Percentiles rank a stretch among this genome's conserved stretches.
Conservation (phyloP, 2,113 vertebrate genomes). For the Mormoops blainvillei region DNA sequence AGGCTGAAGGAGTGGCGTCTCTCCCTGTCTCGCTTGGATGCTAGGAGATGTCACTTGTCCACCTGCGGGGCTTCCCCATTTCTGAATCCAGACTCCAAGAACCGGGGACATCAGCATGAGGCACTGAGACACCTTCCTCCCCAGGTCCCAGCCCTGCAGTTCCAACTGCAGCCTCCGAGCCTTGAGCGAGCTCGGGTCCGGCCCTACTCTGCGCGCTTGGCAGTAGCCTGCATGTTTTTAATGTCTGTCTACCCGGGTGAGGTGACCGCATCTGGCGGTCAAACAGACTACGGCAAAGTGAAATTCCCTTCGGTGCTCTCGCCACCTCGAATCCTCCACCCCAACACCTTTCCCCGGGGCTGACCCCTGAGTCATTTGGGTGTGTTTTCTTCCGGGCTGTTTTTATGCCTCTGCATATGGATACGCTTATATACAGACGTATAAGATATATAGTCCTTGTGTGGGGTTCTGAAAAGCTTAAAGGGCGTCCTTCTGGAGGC, state of each 20-base stretch:
- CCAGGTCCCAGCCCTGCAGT: neutral
- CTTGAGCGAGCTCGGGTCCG: rapidly evolving
- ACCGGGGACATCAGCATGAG: neutral
- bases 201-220: neutral
- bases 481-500: neutral
- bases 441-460: neutral
- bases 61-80: neutral
- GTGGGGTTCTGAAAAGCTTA: neutral
- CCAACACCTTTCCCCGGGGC: neutral
- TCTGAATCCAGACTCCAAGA: neutral
- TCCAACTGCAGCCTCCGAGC: rapidly evolving
- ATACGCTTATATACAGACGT: neutral
- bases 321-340: neutral
- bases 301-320: neutral
- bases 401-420: neutral
- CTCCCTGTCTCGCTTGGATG: neutral
- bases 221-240: neutral
- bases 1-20: neutral
- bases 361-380: neutral
- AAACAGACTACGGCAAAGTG: neutral
- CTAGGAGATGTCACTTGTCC: neutral
- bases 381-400: neutral
- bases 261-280: rapidly evolving
- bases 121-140: neutral
- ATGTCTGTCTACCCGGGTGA: neutral